Evolutionary conservation across 2,113 vertebrate genomes (phyloP), one percentile per base, ranked within the genome.

Genomic region (Delphinapterus leucas): DNA sequence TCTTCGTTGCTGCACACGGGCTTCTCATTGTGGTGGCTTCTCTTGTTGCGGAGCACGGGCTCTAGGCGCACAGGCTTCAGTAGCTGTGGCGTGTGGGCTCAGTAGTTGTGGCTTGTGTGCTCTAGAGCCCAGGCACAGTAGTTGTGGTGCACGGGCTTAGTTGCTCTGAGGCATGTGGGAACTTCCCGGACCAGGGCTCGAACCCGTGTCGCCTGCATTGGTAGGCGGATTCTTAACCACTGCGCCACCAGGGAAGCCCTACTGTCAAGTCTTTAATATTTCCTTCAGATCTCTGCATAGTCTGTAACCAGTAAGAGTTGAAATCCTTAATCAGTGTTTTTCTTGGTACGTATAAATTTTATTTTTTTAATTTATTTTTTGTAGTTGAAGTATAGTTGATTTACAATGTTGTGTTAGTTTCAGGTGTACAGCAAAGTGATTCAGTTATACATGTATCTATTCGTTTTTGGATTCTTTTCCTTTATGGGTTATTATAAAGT

Each of bases 1-100:
- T 53, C 53, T 26, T 76, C 17, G 15, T 18, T 33, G 74, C 28
- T 12, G 15, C 0, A 1, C 17, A 33, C 0, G 0, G 0, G 0
- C 26, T 33, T 76, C 74, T 49, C 28, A 20, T 77, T 49, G 10
- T 9, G 31, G 74, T 33, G 74, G 44, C 17, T 76, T 49, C 73
- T 76, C 44, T 8, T 49, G 28, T 33, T 20, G 44, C 0, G 28
- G 73, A 33, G 44, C 73, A 11, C 28, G 11, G 44, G 44, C 44
- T 31, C 15, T 31, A 31, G 41, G 28, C 0, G 14, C 26, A 18
- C 26, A 20, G 44, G 8, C 26, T 6, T 31, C 44, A 20, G 15
- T 6, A 49, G 44, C 8, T 76, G 17, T 28, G 31, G 44, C 28
- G 0, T 1, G 5, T 0, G 0, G 28, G 44, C 44, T 31, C 44